A percentile compares a stretch with the other conserved stretches of the same genome.
Conservation (phyloP, 37 sponge, comb jelly and placozoan genomes). For the Eunapius fragilis region DNA sequence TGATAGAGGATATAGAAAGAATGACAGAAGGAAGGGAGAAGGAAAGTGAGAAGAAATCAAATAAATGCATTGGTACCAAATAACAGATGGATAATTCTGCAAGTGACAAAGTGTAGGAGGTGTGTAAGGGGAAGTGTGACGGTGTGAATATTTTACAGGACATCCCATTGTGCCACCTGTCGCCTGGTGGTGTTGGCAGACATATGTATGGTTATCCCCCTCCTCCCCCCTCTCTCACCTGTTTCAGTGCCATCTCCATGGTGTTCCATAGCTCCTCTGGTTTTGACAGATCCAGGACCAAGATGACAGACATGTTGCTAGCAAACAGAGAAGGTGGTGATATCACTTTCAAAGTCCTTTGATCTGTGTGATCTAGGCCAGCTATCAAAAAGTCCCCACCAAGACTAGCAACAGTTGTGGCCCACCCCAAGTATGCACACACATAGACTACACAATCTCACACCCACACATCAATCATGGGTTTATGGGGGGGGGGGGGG, state of each 20-base stretch:
- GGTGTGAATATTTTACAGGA: too few relatives aligned
- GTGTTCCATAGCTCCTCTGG: constrained; percentile 88
- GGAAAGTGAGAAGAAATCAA: background rate
- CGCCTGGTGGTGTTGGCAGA: background rate
- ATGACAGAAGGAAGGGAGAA: background rate
- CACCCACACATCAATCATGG: background rate
- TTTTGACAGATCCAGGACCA: constrained; percentile 91
- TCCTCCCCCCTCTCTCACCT: too few relatives aligned
- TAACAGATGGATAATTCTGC: background rate
- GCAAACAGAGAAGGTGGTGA: background rate
- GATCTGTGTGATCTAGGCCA: background rate
- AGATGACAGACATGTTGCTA: constrained; percentile 66
- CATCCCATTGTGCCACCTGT: background rate
- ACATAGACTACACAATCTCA: background rate
- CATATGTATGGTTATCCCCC: background rate
- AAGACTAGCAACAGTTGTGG: background rate
- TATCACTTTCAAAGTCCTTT: background rate
- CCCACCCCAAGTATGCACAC: background rate
- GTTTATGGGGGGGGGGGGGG: too few relatives aligned
- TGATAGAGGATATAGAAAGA: background rate
- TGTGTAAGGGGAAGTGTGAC: background rate
- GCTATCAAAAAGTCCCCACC: background rate
- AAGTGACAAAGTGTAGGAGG: background rate
- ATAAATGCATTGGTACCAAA: background rate
- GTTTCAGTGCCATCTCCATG: constrained; percentile 63